Evolutionary conservation across 2,888 invertebrate genomes (phyloP).

Genomic region (Andrena dorsata): DNA sequence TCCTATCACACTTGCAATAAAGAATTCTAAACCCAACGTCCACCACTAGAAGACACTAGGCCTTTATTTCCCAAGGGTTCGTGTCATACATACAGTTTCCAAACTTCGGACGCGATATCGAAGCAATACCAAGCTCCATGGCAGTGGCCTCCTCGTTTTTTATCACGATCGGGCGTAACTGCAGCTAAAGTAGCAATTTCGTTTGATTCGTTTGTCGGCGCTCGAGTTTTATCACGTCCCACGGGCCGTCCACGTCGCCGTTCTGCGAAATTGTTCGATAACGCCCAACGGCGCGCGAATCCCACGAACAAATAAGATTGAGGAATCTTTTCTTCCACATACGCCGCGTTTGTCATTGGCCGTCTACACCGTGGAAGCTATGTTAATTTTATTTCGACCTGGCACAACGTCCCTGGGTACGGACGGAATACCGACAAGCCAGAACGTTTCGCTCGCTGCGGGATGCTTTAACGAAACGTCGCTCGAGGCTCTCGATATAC

Average conservation of each 20-base stretch:
- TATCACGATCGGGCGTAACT: constrained; percentile 19
- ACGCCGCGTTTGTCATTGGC: background rate
- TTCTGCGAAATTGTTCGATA: constrained; percentile 44
- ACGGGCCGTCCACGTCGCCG: constrained; percentile 3
- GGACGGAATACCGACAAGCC: constrained; percentile 14
- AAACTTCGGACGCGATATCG: background rate
- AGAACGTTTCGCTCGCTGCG: background rate
- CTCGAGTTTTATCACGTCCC: constrained; percentile 40
- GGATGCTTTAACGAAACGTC: background rate
- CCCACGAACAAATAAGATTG: constrained; percentile 22
- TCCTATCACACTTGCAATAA: too few species aligned
- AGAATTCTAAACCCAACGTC: too few species aligned
- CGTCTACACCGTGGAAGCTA: background rate
- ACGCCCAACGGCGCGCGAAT: constrained; percentile 17
- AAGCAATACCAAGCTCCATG: constrained; percentile 6
- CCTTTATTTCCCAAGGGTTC: background rate
- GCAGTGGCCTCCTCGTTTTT: constrained; percentile 7
- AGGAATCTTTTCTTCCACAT: constrained; percentile 14
- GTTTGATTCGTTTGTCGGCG: constrained; percentile 40
- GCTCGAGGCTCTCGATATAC: background rate
- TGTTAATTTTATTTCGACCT: constrained; percentile 33
- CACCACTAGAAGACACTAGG: too few species aligned
- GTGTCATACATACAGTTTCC: background rate
- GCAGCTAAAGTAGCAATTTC: constrained; percentile 39
- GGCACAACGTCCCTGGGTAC: constrained; percentile 8